Evolutionary conservation across 2,797 vertebrate genomes (phyloP).

Genomic region (Anguilla marmorata): DNA sequence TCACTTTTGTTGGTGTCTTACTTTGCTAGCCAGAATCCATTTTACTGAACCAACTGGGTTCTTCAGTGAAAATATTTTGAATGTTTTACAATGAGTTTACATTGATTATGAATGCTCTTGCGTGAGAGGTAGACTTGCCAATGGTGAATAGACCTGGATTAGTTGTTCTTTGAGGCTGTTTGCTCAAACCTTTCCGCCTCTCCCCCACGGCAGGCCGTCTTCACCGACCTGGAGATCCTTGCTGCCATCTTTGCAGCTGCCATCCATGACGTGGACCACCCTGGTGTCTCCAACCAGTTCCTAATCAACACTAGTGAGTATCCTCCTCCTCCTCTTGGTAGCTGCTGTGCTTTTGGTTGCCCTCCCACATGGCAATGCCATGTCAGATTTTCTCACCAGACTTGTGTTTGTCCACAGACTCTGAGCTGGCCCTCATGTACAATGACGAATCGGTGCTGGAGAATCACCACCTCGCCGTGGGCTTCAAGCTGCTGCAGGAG

Average conservation of each 20-base stretch:
- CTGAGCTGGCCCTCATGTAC: slow-evolving; percentile 96
- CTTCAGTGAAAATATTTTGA: not conserved
- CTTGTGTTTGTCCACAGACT: slow-evolving; percentile 71
- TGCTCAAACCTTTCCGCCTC: not conserved
- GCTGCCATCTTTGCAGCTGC: slow-evolving; percentile 97
- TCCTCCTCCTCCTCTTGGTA: not conserved
- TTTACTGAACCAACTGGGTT: not conserved
- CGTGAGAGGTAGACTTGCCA: not conserved
- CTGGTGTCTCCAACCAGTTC: slow-evolving; percentile 97
- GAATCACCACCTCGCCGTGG: slow-evolving; percentile 97
- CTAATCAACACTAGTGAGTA: slow-evolving; percentile 98
- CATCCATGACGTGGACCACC: slow-evolving; percentile 98
- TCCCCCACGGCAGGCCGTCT: slow-evolving; percentile 81
- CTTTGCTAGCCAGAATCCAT: not conserved
- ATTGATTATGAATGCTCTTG: not conserved
- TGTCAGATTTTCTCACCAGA: not conserved
- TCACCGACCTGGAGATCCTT: slow-evolving; percentile 96
- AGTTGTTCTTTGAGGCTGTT: slow-evolving; percentile 27
- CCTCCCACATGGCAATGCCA: not conserved
- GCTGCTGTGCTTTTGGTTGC: not conserved
- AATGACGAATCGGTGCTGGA: slow-evolving; percentile 96
- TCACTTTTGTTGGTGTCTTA: not conserved
- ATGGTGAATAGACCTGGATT: not conserved
- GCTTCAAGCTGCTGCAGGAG: slow-evolving; percentile 97
- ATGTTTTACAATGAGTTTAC: slow-evolving; percentile 19